Evolutionary conservation across 1,140 invertebrate genomes (phyloP).

Genomic region (Pomacea maculata): DNA sequence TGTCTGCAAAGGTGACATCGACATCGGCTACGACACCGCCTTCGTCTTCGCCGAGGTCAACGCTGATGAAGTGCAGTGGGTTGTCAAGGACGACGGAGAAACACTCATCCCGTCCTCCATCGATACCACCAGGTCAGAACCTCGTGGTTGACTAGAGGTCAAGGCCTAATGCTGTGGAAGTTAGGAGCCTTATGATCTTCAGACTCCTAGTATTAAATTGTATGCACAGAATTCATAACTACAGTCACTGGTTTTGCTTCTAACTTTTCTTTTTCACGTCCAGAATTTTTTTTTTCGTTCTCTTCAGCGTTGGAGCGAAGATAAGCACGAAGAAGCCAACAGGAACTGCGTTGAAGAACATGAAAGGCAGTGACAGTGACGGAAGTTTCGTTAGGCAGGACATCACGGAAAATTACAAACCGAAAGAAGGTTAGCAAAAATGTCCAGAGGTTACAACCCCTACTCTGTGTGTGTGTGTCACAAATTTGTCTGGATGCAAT

Average conservation of each 20-base stretch:
- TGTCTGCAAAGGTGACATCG: conserved; percentile 82
- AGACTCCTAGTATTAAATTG: too few species aligned
- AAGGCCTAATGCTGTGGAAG: too few species aligned
- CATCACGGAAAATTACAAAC: conserved; percentile 86
- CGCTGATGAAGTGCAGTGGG: conserved; percentile 75
- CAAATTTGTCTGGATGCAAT: too few species aligned
- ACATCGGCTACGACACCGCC: conserved; percentile 79
- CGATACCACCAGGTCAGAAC: background rate
- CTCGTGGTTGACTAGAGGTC: too few species aligned
- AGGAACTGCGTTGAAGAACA: conserved; percentile 52
- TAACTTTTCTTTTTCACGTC: too few species aligned
- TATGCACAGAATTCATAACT: too few species aligned
- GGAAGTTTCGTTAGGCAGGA: conserved; percentile 72
- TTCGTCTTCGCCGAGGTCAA: conserved; percentile 87
- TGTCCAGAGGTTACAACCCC: too few species aligned
- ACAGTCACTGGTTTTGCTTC: too few species aligned
- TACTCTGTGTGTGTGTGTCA: too few species aligned
- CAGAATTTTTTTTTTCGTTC: too few species aligned
- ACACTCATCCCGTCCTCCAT: background rate
- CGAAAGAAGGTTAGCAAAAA: conserved; percentile 75
- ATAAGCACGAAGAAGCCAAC: conserved; percentile 91
- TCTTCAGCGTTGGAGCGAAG: conserved; percentile 79
- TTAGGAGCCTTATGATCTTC: too few species aligned
- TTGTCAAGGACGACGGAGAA: background rate
- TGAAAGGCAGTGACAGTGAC: conserved; percentile 37